Evolutionary conservation across 2,113 vertebrate genomes (phyloP), one percentile per base, ranked within the genome.

Genomic region (Terrapene triunguis): DNA sequence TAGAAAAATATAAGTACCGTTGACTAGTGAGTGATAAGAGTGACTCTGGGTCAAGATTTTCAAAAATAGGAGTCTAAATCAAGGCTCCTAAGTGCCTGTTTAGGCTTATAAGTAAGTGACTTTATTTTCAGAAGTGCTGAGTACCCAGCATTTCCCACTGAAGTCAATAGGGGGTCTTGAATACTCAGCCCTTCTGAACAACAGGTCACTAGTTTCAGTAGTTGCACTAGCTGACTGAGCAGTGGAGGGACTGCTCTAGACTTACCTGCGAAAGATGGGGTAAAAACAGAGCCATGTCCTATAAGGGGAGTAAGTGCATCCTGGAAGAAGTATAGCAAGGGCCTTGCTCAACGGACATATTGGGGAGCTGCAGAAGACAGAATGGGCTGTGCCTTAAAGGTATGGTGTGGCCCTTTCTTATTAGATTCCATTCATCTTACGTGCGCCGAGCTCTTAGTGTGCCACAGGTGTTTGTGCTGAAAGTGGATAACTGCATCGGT

Each of bases 61-160:
- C 90, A 89, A 96, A 88, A 96, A 84, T 72, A 94, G 89, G 92
- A 96, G 81, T 38, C 22, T 91, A 93, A 97, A 94, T 85, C 81
- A 88, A 89, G 92, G 53, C 94, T 94, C 69, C 76, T 96, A 96
- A 96, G 89, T 93, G 92, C 25, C 6, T 93, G 86, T 93, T 96
- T 96, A 91, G 79, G 88, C 94, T 97, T 89, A 82, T 35, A 74
- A 95, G 78, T 51, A 29, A 84, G 81, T 96, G 95, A 93, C 82
- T 96, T 96, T 85, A 93, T 94, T 91, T 95, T 96, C 80, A 89
- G 81, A 95, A 94, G 82, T 82, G 85, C 65, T 55, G 80, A 90
- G 25, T 80, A 10, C 3, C 2, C 42, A 92, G 57, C 65, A 65
- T 57, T 88, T 96, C 89, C 78, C 84, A 57, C 50, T 84, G 51